Evolutionary conservation across 1,140 invertebrate genomes (phyloP), one percentile per base, ranked within the genome.

Genomic region (Drosophila nasuta): DNA sequence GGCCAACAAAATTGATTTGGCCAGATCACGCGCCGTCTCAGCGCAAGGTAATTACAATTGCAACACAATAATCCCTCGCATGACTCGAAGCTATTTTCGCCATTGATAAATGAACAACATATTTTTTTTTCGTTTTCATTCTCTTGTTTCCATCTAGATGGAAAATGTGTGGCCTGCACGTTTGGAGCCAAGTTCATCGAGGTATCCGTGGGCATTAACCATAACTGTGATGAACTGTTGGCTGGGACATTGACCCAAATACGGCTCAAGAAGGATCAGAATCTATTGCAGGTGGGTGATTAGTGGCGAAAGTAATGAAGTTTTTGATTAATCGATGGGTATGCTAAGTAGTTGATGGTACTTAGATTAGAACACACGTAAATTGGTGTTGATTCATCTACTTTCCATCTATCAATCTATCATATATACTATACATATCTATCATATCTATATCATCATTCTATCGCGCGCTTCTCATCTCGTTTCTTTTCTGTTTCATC

Each of bases 1-100:
- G 4, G 98, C 96, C 13, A 99, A 99, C 93, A 99, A 99, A 94
- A 96, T 97, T 63, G 98, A 99, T 93, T 94, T 99, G 79, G 98
- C 97, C 28, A 94, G 98, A 73, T 97, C 96, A 88, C 94, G 98
- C 91, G 95, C 96, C 17, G 97, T 99, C 11, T 96, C 96, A 13
- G 95, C 96, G 20, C 96, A 98, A 95, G 98, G 98, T 98, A 93
- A 94, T 91, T 6, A 7, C 46, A 4, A 43, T 1, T 20, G 46
- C 62, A 56, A 52, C 4, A 52, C 60, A 64, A 15, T 3, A 25
- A 25, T 25, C 20, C 38, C 51, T 46, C 60, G 68, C 68, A 43
- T 71, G 81, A 74, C 70, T 45, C 15, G 48, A 7, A 13, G 13
- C 35, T 35, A 67, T 67, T 68, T 20, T 20, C 13, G n/a, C 2